Conservation (phyloP, 2,888 invertebrate species). For the Branchellion lobata region DNA sequence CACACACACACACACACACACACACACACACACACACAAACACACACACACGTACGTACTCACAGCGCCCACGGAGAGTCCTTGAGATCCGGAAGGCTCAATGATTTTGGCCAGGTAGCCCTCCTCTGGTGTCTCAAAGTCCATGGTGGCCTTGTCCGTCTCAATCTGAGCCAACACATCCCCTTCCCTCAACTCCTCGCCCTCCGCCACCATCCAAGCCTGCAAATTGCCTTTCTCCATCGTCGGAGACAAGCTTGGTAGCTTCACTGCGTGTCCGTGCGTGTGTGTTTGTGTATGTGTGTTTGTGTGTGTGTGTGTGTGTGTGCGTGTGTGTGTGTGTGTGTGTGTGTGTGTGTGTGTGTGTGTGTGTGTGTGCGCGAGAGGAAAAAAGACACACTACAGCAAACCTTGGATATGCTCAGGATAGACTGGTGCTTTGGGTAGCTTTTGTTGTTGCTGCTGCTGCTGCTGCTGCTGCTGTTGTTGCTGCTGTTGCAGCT, state of each 20-base stretch:
- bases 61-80: conserved; percentile 91
- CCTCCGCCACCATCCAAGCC: conserved; percentile 76
- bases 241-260: conserved; percentile 91
- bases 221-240: conserved; percentile 92
- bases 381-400: neutral
- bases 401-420: conserved; percentile 46
- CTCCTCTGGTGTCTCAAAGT: conserved; percentile 97
- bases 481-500: neutral
- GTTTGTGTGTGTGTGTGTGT: conserved; percentile 10
- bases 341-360: too few relatives aligned
- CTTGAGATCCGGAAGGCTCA: conserved; percentile 83
- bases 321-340: too few relatives aligned
- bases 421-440: conserved; percentile 46
- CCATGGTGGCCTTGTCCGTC: conserved; percentile 99
- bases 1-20: neutral
- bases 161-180: conserved; percentile 98
- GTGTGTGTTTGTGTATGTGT: neutral
- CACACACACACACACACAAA: too few relatives aligned
- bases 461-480: neutral
- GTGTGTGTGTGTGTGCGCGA: neutral
- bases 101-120: conserved; percentile 93
- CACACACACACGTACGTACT: too few relatives aligned
- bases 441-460: too few relatives aligned
- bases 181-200: conserved; percentile 87
- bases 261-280: conserved; percentile 5